Evolutionary conservation across 1,140 invertebrate species (phyloP), one percentile per base, ranked within the genome.

Genomic region (Teleopsis dalmanni): DNA sequence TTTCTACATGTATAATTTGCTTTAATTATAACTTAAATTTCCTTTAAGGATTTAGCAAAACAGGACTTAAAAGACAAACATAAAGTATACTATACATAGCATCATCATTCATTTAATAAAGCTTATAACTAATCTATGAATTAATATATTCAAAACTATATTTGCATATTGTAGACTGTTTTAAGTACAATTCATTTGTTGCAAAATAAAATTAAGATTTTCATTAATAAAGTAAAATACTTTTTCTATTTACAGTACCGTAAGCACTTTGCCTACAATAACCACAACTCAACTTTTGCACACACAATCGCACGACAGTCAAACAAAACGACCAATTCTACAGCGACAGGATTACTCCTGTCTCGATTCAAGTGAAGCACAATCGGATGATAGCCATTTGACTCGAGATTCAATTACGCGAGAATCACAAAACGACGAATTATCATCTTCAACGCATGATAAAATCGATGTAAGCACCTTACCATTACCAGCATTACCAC

Each of bases 341-440:
- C 21, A 41, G 51, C 53, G 13, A 11, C 55, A 65, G 35, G 65
- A 68, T 51, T 57, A 56, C 42, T 47, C 58, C 38, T 67, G 64
- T 37, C 51, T 65, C 19, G 65, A 69, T 42, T 65, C 65, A 11
- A 68, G 65, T 50, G 65, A 68, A 54, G 60, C 60, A 18, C 58
- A 59, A 36, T 68, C 65, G 37, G 65, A 68, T 50, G 65, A 69
- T 36, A 68, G 65, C 49, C 65, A 65, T 44, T 51, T 69, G 43
- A 68, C 65, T n/a, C 59, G 57, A 11, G 65, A 67, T 25, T 69
- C 65, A 5, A 51, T 67, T 4, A 68, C 62, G 3, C 54, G 60
- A n/a, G 62, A 68, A 38, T 65, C 65, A 3, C 62, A 65, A 38
- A 68, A 68, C 53, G 65, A 68, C 50, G 63, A 64, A 33, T 47